Percentiles rank a stretch among this genome's conserved stretches.
Evolutionary conservation across 2,888 invertebrate genomes (phyloP).

Genomic region (Phyto melanocephala): DNA sequence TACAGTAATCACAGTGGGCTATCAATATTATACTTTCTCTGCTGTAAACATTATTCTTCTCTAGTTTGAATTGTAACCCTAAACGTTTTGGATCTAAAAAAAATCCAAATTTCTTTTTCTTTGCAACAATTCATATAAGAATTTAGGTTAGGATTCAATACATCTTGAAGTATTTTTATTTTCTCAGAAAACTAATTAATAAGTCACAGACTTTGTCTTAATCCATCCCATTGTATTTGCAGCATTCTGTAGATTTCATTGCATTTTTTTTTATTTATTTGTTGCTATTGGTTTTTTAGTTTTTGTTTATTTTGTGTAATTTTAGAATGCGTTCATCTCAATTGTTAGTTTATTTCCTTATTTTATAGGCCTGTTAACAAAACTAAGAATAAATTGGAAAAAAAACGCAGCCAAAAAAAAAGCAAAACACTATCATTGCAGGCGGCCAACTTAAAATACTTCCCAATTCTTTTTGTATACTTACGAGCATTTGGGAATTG

Average conservation of each 20-base stretch:
- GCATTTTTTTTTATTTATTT: slow-evolving; percentile 23
- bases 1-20: too few species aligned
- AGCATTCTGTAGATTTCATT: slow-evolving; percentile 16
- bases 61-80: too few species aligned
- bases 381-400: slow-evolving; percentile 31
- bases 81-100: too few species aligned
- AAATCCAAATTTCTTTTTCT: too few species aligned
- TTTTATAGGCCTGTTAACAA: slow-evolving; percentile 49
- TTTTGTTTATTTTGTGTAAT: slow-evolving; percentile 31
- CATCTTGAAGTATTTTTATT: too few species aligned
- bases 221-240: background rate
- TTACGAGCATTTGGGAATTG: slow-evolving; percentile 60
- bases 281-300: background rate
- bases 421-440: slow-evolving; percentile 41
- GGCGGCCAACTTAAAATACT: slow-evolving; percentile 64
- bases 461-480: slow-evolving; percentile 44
- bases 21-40: too few species aligned
- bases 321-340: slow-evolving; percentile 59
- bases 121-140: too few species aligned
- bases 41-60: too few species aligned
- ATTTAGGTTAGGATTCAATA: too few species aligned
- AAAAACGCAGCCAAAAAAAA: slow-evolving; percentile 1
- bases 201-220: too few species aligned
- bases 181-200: too few species aligned
- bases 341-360: slow-evolving; percentile 49